Conservation (phyloP, 1,140 invertebrate genomes). For the Eriocheir sinensis region DNA sequence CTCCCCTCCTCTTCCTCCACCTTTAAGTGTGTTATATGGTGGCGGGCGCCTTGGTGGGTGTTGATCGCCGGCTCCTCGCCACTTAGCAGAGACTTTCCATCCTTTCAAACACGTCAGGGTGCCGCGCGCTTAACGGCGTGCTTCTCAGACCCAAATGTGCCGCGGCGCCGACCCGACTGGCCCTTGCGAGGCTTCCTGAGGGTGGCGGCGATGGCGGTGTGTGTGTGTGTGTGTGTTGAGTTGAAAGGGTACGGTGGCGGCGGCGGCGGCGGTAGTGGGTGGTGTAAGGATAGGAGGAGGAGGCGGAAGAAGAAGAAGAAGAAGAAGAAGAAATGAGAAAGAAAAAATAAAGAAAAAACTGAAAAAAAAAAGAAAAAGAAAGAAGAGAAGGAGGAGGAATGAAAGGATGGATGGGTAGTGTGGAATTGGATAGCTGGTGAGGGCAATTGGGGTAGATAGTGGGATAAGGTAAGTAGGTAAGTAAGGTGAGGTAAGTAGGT, state of each 20-base stretch:
- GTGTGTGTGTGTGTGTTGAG: neutral
- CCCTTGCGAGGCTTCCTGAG: neutral
- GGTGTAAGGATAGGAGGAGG: neutral
- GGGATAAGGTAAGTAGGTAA: no score
- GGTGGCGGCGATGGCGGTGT: neutral
- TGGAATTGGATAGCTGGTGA: no score
- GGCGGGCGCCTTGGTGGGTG: conserved; percentile 22
- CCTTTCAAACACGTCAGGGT: conserved; percentile 53
- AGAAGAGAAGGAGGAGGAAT: no score
- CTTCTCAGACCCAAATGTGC: conserved; percentile 43
- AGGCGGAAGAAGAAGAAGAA: neutral
- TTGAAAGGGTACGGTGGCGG: neutral
- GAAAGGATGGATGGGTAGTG: no score
- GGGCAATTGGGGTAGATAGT: no score
- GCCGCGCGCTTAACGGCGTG: conserved; percentile 37
- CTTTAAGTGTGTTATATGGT: neutral
- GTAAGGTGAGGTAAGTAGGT: no score
- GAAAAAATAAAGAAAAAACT: no score
- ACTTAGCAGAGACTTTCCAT: conserved; percentile 50
- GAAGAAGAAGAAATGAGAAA: no score
- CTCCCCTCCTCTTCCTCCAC: neutral
- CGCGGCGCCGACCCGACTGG: conserved; percentile 34
- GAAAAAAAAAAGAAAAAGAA: no score
- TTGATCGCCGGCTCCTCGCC: conserved; percentile 45
- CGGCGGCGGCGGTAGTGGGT: neutral